These are phyloP conservation scores for Arctia plantaginis DNA, from an alignment of 2,888 invertebrate species.

Conservation along the genomic window DNA sequence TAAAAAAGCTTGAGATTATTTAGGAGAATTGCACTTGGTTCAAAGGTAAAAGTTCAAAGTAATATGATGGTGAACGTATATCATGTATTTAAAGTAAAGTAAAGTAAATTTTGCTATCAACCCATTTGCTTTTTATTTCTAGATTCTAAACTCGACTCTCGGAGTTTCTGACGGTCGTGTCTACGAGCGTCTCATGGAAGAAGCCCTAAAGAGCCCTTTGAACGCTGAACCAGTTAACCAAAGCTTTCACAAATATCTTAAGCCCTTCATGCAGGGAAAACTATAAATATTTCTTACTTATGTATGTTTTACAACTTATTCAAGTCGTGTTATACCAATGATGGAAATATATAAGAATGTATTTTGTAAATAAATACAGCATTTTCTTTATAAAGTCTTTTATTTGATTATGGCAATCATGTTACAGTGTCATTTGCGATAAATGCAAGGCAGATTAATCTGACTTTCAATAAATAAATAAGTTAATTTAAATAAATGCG, in stretches of 20 bases:
- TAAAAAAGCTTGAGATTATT: too few species aligned
- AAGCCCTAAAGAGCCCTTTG: constrained; percentile 93
- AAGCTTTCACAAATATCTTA: constrained; percentile 90
- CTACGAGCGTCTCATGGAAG: constrained; percentile 92
- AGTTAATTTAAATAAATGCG: constrained; percentile 60
- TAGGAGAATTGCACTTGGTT: too few species aligned
- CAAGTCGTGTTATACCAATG: background rate
- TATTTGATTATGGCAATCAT: constrained; percentile 40
- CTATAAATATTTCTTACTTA: constrained; percentile 76
- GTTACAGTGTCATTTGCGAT: constrained; percentile 22
- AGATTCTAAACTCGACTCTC: constrained; percentile 89
- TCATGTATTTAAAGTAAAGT: too few species aligned
- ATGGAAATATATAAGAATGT: background rate
- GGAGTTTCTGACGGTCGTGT: constrained; percentile 94
- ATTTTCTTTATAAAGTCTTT: constrained; percentile 27
- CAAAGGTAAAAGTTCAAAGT: too few species aligned
- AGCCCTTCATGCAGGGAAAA: constrained; percentile 92
- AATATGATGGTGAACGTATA: too few species aligned
- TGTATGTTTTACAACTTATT: background rate
- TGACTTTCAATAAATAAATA: constrained; percentile 39
- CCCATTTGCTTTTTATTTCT: background rate
- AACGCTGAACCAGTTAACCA: constrained; percentile 92
- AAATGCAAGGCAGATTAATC: background rate
- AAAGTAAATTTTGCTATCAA: background rate
- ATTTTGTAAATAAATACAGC: constrained; percentile 32